These are phyloP conservation scores for Ceryle rudis DNA, from an alignment of 2,797 vertebrate genomes.

Conservation along the genomic window DNA sequence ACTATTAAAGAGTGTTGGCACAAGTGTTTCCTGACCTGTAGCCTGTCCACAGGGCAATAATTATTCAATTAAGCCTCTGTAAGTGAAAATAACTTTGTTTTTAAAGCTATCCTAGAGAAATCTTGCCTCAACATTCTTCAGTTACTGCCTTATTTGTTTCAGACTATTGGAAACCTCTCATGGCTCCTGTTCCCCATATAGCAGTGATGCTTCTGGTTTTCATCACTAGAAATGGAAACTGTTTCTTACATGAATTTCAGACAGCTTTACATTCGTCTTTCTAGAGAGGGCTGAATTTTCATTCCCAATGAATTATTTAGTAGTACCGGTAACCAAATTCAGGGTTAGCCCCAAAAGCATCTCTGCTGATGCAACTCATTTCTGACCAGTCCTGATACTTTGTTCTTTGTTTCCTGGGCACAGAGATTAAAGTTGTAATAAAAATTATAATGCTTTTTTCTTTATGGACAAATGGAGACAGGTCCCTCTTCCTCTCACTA, in stretches of 20 bases:
- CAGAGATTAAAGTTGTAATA: neutral
- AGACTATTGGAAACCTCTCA: neutral
- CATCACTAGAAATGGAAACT: neutral
- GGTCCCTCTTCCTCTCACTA: neutral
- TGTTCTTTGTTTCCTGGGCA: neutral
- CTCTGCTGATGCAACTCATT: neutral
- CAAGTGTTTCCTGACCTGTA: neutral
- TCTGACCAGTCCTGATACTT: neutral
- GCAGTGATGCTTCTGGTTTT: neutral
- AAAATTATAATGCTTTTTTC: neutral
- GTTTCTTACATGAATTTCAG: neutral
- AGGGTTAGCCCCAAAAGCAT: neutral
- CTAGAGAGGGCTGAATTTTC: neutral
- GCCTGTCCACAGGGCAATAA: neutral
- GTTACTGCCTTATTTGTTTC: neutral
- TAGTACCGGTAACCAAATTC: neutral
- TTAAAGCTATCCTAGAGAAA: neutral
- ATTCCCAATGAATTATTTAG: neutral
- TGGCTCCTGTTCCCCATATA: neutral
- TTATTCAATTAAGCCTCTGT: neutral
- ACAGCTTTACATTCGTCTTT: neutral
- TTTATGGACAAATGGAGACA: neutral
- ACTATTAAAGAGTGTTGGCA: neutral
- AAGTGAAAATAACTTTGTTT: neutral
- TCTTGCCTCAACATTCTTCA: neutral